Base-by-base conservation (phyloP, 2,113 vertebrate genomes). In the Speoplatyrhinus poulsoni region DNA sequence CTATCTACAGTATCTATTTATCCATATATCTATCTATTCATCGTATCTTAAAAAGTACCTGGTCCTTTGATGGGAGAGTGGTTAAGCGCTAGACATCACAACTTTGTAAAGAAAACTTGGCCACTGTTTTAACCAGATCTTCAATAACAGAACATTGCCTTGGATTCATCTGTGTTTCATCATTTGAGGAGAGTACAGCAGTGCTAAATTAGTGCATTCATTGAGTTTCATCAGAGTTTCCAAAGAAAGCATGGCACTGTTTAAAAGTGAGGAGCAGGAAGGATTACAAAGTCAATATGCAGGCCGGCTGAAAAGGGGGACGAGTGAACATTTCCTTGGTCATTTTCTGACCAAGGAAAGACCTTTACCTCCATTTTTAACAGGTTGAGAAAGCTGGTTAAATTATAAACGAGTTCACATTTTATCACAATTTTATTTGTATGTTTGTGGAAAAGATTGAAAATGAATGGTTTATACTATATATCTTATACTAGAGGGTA, bases 211-310 rank as follows among this genome's bases (percentile, higher is more conserved):
- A 82, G 62, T 79, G 75, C 74, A 82, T 83, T 79, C 79, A 82
- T 86, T 74, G 70, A 70, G 68, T 89, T 85, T 86, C 83, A 83
- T 85, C 85, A 82, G 73, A 60, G 57, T 81, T 86, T 60, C 79
- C 53, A 84, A 79, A 26, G 26, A 26, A 26, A 26, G 26, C 26
- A 26, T 26, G 26, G 26, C 26, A 26, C 26, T 26, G 26, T 26
- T 26, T 26, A 26, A 26, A 26, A 70, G 49, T 73, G 55, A 71
- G 64, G 33, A 54, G 71, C 65, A 75, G 76, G 12, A 60, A 69
- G 65, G 47, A 48, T 49, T 33, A 50, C 26, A 26, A 26, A 26
- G 26, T 26, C 26, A 26, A 26, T 26, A 26, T 26, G 26, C 26
- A 26, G 26, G 26, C 26, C 55, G 73, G 72, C 8, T 82, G 69